Conservation (phyloP, 2,888 invertebrate genomes). For the Troides aeacus region DNA sequence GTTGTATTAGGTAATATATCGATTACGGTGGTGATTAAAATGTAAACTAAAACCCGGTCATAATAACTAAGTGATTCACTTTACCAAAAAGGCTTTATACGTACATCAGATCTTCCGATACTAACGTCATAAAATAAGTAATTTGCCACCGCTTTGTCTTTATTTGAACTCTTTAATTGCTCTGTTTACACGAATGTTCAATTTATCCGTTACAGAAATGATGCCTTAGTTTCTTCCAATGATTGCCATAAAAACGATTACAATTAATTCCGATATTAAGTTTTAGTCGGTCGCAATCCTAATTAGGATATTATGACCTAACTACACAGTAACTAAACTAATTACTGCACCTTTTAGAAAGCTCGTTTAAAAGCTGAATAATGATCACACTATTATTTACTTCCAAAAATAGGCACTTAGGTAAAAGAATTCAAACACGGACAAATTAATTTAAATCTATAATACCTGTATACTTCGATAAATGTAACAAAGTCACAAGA, state of each 20-base stretch:
- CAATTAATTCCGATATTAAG: not conserved
- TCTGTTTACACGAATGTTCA: constrained; percentile 41
- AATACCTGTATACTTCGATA: no score
- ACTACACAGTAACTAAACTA: not conserved
- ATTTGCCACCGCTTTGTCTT: constrained; percentile 37
- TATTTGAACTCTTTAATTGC: constrained; percentile 43
- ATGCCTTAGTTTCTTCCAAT: constrained; percentile 26
- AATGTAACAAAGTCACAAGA: no score
- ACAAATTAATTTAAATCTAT: no score
- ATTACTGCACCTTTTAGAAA: not conserved
- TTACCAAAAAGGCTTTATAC: constrained; percentile 34
- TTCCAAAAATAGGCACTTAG: no score
- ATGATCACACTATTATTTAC: no score
- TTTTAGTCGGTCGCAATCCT: not conserved
- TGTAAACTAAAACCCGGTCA: constrained; percentile 24
- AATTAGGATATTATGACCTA: not conserved
- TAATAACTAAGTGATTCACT: constrained; percentile 40
- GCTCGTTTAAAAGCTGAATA: no score
- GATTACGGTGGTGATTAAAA: constrained; percentile 15
- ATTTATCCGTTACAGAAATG: constrained; percentile 39
- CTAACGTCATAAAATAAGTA: constrained; percentile 39
- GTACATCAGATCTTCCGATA: constrained; percentile 28
- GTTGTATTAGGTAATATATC: constrained; percentile 11
- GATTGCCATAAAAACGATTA: not conserved
- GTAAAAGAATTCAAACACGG: no score